phyloP scores from a whole-genome alignment of 2,888 invertebrate species.

The Pollenia griseotomentosa region DNA sequence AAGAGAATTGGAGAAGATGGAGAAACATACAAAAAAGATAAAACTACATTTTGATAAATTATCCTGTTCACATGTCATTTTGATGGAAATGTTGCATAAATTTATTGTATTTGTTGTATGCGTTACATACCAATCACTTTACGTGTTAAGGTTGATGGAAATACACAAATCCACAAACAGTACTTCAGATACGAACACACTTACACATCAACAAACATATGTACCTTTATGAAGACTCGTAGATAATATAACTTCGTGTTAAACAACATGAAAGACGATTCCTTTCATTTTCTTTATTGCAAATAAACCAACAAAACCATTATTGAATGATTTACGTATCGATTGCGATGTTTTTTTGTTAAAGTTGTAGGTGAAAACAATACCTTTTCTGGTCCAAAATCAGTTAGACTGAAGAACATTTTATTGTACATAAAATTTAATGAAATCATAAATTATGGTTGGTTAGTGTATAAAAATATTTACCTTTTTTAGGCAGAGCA shows the following conservation, averaged over 20 bases:
- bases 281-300: constrained; percentile 34
- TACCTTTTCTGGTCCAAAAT: neutral
- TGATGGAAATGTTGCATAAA: constrained; percentile 72
- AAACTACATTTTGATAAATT: constrained; percentile 70
- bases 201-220: neutral
- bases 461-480: neutral
- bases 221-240: neutral
- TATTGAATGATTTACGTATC: constrained; percentile 68
- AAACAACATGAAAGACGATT: constrained; percentile 15
- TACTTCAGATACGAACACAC: neutral
- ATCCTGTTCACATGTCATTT: constrained; percentile 72
- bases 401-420: neutral
- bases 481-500: neutral
- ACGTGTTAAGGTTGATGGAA: constrained; percentile 43
- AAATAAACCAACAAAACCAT: constrained; percentile 52
- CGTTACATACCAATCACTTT: constrained; percentile 70
- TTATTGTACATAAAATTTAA: neutral
- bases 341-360: constrained; percentile 43
- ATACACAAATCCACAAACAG: neutral
- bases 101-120: constrained; percentile 65
- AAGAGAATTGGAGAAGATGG: neutral
- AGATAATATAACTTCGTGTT: constrained; percentile 5
- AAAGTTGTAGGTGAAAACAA: neutral
- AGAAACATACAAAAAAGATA: constrained; percentile 6
- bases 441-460: constrained; percentile 36